Percentiles rank a stretch among this genome's conserved stretches.
Conservation (phyloP, 1,140 invertebrate genomes). For the Steinernema feltiae region DNA sequence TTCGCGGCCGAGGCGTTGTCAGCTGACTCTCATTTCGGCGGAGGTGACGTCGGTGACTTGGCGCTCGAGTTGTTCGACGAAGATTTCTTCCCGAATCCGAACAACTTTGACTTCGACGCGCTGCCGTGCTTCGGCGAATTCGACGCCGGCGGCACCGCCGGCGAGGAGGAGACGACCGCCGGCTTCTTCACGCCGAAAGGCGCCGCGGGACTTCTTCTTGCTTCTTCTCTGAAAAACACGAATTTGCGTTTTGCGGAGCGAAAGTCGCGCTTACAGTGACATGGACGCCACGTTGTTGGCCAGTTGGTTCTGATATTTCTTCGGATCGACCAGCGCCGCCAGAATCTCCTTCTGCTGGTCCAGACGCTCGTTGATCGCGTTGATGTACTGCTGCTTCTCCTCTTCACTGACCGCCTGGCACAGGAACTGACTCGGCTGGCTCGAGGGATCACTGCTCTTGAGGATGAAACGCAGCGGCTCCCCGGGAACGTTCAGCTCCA, state of each 20-base stretch:
- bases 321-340: slow-evolving; percentile 55
- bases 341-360: slow-evolving; percentile 54
- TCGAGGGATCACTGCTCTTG: slow-evolving; percentile 46
- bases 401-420: slow-evolving; percentile 44
- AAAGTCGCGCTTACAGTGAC: slow-evolving; percentile 36
- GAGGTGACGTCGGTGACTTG: slow-evolving; percentile 14
- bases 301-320: slow-evolving; percentile 48
- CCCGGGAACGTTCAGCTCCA: slow-evolving; percentile 44
- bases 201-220: not conserved
- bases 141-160: not conserved
- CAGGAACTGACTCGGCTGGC: slow-evolving; percentile 47
- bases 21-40: not conserved
- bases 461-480: slow-evolving; percentile 54
- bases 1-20: not conserved
- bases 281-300: slow-evolving; percentile 33
- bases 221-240: not conserved
- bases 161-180: not conserved
- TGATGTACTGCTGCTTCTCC: slow-evolving; percentile 55
- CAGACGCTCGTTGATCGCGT: slow-evolving; percentile 44
- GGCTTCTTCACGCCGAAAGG: not conserved
- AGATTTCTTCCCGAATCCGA: slow-evolving; percentile 15
- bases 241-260: not conserved
- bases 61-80: not conserved
- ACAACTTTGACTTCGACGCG: not conserved
- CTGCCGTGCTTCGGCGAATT: slow-evolving; percentile 1